Evolutionary conservation across 2,888 invertebrate species (phyloP), one percentile per base, ranked within the genome.

Genomic region (Atrina japonica): DNA sequence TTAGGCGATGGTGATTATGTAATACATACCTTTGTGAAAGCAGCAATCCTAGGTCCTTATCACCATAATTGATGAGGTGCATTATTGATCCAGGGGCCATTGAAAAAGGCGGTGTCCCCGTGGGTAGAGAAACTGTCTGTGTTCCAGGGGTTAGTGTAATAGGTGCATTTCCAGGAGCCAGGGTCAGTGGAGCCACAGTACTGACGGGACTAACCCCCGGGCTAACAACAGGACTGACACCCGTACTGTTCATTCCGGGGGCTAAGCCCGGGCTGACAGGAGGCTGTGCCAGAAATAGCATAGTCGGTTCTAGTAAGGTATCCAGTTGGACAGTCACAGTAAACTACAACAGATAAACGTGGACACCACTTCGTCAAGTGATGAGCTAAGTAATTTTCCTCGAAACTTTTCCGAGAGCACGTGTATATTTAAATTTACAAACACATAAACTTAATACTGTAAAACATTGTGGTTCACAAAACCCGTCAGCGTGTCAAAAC

Each of bases 1-100:
- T n/a, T n/a, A n/a, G n/a, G n/a, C n/a, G n/a, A n/a, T n/a, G n/a
- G n/a, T n/a, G n/a, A n/a, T n/a, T n/a, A n/a, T n/a, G n/a, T n/a
- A n/a, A 43, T 35, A 27, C 56, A 76, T 78, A 84, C 84, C 84
- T 83, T 70, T 85, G 84, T 52, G 84, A 83, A 9, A 86, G 73
- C 9, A 83, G 81, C 25, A 85, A 81, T 2, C 84, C 85, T 40
- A 84, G 74, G 49, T 85, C 85, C 63, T 84, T 83, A 66, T 85
- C 85, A 40, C 80, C 81, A 63, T 81, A 81, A 65, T 81, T 81
- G 18, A 81, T 81, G 2, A 81, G 77, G 50, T 81, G 81, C 78
- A 80, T 81, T 18, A 81, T 80, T 25, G 67, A 60, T n/a, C 80
- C 81, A 3, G 81, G 81, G 6, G 75, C 70, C 23, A 74, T 58